Conservation (phyloP, 2,113 vertebrate genomes). For the Anas platyrhynchos region DNA sequence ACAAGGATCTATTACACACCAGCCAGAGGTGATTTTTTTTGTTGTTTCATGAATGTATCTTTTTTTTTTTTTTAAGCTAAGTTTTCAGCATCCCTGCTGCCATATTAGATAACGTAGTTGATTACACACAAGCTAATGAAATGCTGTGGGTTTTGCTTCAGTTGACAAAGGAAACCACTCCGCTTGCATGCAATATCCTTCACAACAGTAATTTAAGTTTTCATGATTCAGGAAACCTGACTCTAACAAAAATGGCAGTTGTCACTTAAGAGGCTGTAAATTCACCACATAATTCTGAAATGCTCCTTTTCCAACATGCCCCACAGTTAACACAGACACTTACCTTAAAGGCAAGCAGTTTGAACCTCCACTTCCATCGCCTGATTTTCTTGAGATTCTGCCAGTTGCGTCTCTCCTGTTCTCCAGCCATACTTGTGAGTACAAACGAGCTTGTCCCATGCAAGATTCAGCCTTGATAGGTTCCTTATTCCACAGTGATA, state of each 20-base stretch:
- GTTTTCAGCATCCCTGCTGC: not conserved
- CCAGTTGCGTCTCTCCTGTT: not conserved
- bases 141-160: not conserved
- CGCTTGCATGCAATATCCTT: slow-evolving; percentile 51
- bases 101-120: not conserved
- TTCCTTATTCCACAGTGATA: not conserved
- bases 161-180: slow-evolving; percentile 58
- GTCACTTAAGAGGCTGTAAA: not conserved
- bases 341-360: not conserved
- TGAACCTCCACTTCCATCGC: not conserved
- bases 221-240: not conserved
- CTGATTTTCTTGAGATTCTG: not conserved
- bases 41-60: not conserved
- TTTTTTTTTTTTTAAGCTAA: not conserved
- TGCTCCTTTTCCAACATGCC: not conserved
- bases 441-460: not conserved
- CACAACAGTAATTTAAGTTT: not conserved
- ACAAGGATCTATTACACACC: not conserved
- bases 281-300: not conserved
- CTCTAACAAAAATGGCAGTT: not conserved
- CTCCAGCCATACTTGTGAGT: not conserved
- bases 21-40: not conserved
- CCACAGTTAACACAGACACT: not conserved
- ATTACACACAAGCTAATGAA: not conserved
- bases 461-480: not conserved